Percentiles rank a stretch among this genome's conserved stretches.
phyloP scores from a whole-genome alignment of 2,113 vertebrate genomes.

The Rostratula benghalensis region DNA sequence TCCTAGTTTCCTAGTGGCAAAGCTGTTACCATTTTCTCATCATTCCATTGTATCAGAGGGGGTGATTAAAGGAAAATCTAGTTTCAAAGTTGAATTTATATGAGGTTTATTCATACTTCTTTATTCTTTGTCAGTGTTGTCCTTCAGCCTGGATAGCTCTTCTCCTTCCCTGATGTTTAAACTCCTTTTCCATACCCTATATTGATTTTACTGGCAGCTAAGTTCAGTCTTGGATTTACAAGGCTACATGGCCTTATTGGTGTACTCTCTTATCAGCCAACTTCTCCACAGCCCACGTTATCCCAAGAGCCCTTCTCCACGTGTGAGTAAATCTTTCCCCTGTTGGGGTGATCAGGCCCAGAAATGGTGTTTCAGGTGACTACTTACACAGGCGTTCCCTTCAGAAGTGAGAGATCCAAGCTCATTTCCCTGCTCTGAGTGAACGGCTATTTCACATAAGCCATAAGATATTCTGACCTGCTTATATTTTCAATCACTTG shows the following conservation, averaged over 20 bases:
- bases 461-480: background rate
- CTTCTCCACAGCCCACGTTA: background rate
- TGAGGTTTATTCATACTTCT: background rate
- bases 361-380: background rate
- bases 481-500: background rate
- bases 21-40: background rate
- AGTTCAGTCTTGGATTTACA: background rate
- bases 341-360: background rate
- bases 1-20: background rate
- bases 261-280: background rate
- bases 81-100: background rate
- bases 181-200: background rate
- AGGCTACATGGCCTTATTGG: background rate
- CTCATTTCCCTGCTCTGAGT: background rate
- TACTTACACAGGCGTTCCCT: background rate
- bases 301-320: background rate
- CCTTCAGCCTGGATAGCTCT: background rate
- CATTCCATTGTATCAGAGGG: background rate
- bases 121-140: background rate
- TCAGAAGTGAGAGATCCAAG: background rate
- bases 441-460: background rate
- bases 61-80: background rate
- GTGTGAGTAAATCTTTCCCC: background rate
- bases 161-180: background rate
- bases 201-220: background rate